Conservation (phyloP, 1,140 invertebrate genomes). For the Formica exsecta region DNA sequence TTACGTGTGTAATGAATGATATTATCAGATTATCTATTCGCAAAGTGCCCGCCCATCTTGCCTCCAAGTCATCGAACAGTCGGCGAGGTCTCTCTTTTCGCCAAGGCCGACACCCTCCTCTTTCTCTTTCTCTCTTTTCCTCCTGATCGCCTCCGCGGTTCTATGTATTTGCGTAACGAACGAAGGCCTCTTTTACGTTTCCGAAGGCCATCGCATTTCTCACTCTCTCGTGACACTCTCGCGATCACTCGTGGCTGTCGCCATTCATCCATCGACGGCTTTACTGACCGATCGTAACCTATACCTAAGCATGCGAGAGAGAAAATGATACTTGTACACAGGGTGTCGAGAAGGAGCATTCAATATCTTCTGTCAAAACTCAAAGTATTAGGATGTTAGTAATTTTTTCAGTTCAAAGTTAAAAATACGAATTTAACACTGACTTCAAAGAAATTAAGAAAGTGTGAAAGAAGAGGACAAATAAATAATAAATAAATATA, state of each 20-base stretch:
- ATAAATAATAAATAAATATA: too few relatives aligned
- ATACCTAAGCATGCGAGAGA: neutral
- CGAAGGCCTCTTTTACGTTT: conserved; percentile 40
- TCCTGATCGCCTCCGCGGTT: neutral
- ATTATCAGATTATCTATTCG: conserved; percentile 45
- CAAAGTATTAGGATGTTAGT: neutral
- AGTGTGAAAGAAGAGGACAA: neutral
- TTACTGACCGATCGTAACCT: conserved; percentile 42
- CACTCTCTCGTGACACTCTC: conserved; percentile 13
- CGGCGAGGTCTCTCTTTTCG: conserved; percentile 61
- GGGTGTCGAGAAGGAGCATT: neutral
- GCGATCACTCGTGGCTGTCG: conserved; percentile 22
- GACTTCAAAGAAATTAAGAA: neutral
- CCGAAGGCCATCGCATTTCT: conserved; percentile 52
- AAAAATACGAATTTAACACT: neutral
- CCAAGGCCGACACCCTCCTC: conserved; percentile 61
- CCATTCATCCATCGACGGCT: conserved; percentile 36
- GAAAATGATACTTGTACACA: neutral
- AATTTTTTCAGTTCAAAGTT: neutral
- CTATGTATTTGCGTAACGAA: conserved; percentile 59
- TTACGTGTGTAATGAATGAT: conserved; percentile 32
- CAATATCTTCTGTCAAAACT: neutral
- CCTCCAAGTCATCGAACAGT: conserved; percentile 66
- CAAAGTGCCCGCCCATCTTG: conserved; percentile 14
- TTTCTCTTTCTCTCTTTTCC: neutral